Evolutionary conservation across 2,888 invertebrate species (phyloP).

Genomic region (Papilio elwesi): DNA sequence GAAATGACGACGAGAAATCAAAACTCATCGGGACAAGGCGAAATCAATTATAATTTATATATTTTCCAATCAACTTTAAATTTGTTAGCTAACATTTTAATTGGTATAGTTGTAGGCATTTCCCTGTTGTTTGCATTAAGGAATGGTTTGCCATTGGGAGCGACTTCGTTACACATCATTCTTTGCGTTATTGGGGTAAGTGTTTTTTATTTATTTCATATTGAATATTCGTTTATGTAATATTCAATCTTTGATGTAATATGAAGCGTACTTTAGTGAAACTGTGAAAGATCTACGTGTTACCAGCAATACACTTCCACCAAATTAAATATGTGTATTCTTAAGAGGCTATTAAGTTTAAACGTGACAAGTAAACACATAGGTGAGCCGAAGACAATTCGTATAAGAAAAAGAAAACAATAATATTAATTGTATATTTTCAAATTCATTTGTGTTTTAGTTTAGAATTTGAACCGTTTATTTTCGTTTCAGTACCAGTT

Average conservation of each 20-base stretch:
- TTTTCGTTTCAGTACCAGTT: constrained; percentile 65
- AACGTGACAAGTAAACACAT: too few species aligned
- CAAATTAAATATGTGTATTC: too few species aligned
- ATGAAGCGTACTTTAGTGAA: too few species aligned
- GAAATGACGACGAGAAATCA: constrained; percentile 7
- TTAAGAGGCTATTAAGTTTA: too few species aligned
- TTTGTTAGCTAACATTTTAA: constrained; percentile 57
- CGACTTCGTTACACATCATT: constrained; percentile 58
- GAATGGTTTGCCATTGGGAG: constrained; percentile 51
- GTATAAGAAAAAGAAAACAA: too few species aligned
- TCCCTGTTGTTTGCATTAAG: constrained; percentile 55
- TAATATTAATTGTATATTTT: too few species aligned
- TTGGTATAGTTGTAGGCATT: constrained; percentile 59
- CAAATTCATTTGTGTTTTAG: too few species aligned
- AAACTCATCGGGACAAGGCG: constrained; percentile 5
- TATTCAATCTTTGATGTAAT: too few species aligned
- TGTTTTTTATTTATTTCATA: constrained; percentile 34
- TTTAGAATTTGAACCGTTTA: background rate
- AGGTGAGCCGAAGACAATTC: too few species aligned
- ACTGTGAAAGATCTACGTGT: too few species aligned
- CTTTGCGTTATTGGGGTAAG: constrained; percentile 70
- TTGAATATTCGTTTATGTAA: background rate
- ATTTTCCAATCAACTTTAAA: constrained; percentile 48
- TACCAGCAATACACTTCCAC: too few species aligned
- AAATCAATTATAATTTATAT: constrained; percentile 10